Evolutionary conservation across 2,797 vertebrate genomes (phyloP).

Genomic region (Brachymystax lenok): DNA sequence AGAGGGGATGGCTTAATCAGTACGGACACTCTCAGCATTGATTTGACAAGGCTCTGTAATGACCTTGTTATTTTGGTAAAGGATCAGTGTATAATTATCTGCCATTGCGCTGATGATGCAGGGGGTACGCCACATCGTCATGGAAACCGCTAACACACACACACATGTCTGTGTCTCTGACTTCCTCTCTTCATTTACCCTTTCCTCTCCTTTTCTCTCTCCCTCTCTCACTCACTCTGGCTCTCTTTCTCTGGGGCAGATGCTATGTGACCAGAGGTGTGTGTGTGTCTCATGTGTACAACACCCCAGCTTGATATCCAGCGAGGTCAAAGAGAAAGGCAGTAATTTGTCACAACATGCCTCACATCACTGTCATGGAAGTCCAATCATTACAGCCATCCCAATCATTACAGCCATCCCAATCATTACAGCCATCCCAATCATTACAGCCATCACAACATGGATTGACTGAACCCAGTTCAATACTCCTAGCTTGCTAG

Average conservation of each 20-base stretch:
- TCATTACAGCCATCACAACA: slow-evolving; percentile 17
- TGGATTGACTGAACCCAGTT: slow-evolving; percentile 53
- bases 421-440: slow-evolving; percentile 33
- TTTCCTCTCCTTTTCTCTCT: neutral
- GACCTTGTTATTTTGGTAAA: slow-evolving; percentile 99
- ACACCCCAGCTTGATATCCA: slow-evolving; percentile 28
- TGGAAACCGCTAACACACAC: slow-evolving; percentile 93
- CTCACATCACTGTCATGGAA: slow-evolving; percentile 61
- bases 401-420: neutral
- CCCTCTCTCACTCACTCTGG: neutral
- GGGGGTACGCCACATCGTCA: slow-evolving; percentile 87
- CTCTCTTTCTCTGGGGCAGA: slow-evolving; percentile 8
- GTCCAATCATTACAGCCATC: slow-evolving; percentile 45
- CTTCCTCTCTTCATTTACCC: slow-evolving; percentile 26
- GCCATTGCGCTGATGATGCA: slow-evolving; percentile 79
- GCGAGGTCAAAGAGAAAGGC: slow-evolving; percentile 55
- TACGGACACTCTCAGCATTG: slow-evolving; percentile 96
- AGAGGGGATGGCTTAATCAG: slow-evolving; percentile 98
- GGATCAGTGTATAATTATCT: slow-evolving; percentile 93
- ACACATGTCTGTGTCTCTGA: slow-evolving; percentile 39
- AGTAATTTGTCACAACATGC: slow-evolving; percentile 64
- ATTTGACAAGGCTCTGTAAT: slow-evolving; percentile 99
- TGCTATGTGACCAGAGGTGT: neutral
- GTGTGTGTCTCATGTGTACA: slow-evolving; percentile 30
- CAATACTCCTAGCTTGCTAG: slow-evolving; percentile 54